Evolutionary conservation across 2,888 invertebrate genomes (phyloP).

Genomic region (Conistra vaccinii): DNA sequence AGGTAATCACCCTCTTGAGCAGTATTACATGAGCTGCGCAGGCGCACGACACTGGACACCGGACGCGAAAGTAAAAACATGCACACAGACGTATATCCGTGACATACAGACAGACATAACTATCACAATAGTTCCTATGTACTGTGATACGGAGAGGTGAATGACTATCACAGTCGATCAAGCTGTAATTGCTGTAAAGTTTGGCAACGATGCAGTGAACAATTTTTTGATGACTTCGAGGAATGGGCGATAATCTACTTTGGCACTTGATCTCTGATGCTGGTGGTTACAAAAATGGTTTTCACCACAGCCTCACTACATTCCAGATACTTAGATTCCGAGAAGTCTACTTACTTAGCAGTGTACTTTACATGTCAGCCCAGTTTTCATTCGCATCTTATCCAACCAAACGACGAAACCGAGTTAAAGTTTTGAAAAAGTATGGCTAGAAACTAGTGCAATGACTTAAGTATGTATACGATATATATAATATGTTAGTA

Average conservation of each 20-base stretch:
- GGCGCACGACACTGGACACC: slow-evolving; percentile 55
- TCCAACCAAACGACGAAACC: too few species aligned
- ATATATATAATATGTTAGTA: not conserved
- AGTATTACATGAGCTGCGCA: slow-evolving; percentile 44
- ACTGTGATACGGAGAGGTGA: not conserved
- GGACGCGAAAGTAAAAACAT: slow-evolving; percentile 64
- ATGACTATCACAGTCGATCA: too few species aligned
- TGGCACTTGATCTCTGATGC: too few species aligned
- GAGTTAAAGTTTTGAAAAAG: too few species aligned
- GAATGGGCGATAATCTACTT: not conserved
- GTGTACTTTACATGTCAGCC: too few species aligned
- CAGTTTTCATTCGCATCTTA: too few species aligned
- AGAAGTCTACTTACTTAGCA: too few species aligned
- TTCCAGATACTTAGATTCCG: too few species aligned
- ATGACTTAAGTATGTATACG: too few species aligned
- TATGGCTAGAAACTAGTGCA: too few species aligned
- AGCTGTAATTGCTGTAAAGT: not conserved
- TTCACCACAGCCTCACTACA: too few species aligned
- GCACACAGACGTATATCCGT: slow-evolving; percentile 6
- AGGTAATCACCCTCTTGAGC: slow-evolving; percentile 24
- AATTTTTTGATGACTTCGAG: not conserved
- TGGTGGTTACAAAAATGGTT: too few species aligned
- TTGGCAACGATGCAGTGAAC: not conserved
- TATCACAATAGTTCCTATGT: slow-evolving; percentile 21
- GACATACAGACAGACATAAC: not conserved